Percentiles rank a stretch among this genome's conserved stretches.
Conservation (phyloP, 2,113 vertebrate species). For the Mormyrus lacerda region DNA sequence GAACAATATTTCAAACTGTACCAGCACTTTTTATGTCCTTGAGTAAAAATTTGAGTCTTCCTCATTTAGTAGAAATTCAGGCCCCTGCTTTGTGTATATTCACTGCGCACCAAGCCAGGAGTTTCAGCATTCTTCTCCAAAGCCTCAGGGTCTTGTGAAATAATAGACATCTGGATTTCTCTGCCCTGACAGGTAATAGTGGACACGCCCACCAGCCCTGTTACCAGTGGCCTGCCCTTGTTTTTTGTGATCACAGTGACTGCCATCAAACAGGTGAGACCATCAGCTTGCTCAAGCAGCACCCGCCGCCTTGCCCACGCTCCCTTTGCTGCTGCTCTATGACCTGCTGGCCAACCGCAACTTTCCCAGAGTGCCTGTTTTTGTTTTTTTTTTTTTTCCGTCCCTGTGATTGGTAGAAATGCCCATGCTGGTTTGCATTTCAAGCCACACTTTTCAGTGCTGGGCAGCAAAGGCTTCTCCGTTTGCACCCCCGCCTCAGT, state of each 20-base stretch:
- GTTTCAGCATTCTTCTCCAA: background rate
- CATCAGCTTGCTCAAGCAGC: background rate
- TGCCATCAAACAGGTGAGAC: slow-evolving; percentile 88
- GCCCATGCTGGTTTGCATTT: background rate
- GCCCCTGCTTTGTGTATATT: background rate
- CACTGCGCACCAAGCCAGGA: background rate
- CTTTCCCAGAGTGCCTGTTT: background rate
- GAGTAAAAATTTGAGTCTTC: background rate
- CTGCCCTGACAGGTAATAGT: slow-evolving; percentile 76
- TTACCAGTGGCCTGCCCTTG: slow-evolving; percentile 93
- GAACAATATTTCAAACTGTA: background rate
- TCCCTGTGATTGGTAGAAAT: background rate
- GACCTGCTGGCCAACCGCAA: background rate
- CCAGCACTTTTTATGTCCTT: background rate
- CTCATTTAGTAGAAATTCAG: background rate
- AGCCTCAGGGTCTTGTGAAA: background rate
- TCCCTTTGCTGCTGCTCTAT: background rate
- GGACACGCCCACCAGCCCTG: slow-evolving; percentile 93
- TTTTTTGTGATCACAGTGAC: slow-evolving; percentile 98
- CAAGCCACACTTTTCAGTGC: background rate
- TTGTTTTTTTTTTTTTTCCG: too few relatives aligned
- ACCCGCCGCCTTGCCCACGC: background rate
- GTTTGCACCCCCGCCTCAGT: background rate
- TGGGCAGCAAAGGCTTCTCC: background rate
- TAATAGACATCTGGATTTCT: slow-evolving; percentile 2